phyloP scores from a whole-genome alignment of 2,113 vertebrate genomes.

The Perccottus glenii region DNA sequence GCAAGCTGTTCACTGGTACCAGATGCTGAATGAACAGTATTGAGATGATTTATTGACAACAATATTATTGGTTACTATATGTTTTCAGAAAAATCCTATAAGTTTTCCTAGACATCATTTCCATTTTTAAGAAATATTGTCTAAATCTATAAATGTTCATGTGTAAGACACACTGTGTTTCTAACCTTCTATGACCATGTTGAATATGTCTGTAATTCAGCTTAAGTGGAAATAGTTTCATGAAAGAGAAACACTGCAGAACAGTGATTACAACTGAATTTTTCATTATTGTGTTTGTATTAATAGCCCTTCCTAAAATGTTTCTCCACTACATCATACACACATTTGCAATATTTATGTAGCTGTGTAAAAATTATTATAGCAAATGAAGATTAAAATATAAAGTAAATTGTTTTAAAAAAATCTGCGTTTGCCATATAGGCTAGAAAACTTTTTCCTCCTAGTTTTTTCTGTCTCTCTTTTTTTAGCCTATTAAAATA shows the following conservation, averaged over 20 bases:
- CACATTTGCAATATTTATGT: no score
- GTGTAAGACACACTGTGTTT: not conserved
- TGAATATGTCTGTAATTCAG: not conserved
- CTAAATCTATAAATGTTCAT: constrained; percentile 13
- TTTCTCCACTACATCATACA: no score
- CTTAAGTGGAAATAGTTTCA: no score
- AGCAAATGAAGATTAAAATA: no score
- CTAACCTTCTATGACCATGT: not conserved
- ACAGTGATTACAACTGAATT: not conserved
- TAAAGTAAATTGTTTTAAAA: no score
- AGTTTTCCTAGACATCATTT: no score
- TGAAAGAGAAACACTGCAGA: no score
- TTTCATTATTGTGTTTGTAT: not conserved
- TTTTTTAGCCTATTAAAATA: no score
- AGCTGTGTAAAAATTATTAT: no score
- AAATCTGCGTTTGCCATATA: no score
- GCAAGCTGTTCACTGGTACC: not conserved
- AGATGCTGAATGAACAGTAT: not conserved
- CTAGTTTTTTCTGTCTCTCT: no score
- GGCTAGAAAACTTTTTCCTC: no score
- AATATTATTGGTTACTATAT: not conserved
- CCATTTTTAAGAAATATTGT: not conserved
- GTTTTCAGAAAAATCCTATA: not conserved
- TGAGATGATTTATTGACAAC: not conserved
- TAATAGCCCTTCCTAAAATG: not conserved